Base-by-base conservation (phyloP, 2,888 invertebrate species). In the Tetanocera ferruginea region DNA sequence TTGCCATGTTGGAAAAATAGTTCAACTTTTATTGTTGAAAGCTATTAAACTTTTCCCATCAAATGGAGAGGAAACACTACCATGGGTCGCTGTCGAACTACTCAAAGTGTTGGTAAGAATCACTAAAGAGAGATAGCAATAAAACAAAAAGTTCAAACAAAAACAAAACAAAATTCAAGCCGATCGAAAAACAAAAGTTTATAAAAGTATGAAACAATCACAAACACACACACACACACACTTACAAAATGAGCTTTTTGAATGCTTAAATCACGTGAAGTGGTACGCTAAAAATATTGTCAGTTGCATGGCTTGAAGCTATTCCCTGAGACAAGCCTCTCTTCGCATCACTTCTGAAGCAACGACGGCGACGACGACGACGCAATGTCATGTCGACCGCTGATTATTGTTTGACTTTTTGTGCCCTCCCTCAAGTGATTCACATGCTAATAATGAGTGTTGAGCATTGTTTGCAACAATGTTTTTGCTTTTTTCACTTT, bases 31-130 rank as follows among this genome's bases (percentile, higher is more conserved):
- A 86, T 86, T 86, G 85, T 85, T 83, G 85, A 86, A 86, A 84
- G 85, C 85, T 84, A 86, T 86, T 86, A 86, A 86, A 86, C 86
- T 86, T 86, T 86, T 86, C 82, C 85, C 86, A 86, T 86, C 86
- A 86, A 83, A 80, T 37, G 57, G 5, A 71, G 71, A 43, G 51
- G 43, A 69, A 23, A 43, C n/a, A 23, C n/a, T 34, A 2, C 28
- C 31, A 69, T 69, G 69, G 34, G 6, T 25, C 5, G 28, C 31
- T 34, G 64, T 25, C 34, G 64, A 64, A 31, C 64, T 19, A 23
- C 19, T 55, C 55, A 23, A 11, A 23, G 8, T 55, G 55, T 55
- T 23, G 28, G 31, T 17, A 28, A 14, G 31, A 28, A 23, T 9
- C 3, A 25, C 25, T 14, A 60, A 25, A 14, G 4, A 60, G 43